Evolutionary conservation across 1,140 invertebrate genomes (phyloP), one percentile per base, ranked within the genome.

Genomic region (Scaptodrosophila lebanonensis): DNA sequence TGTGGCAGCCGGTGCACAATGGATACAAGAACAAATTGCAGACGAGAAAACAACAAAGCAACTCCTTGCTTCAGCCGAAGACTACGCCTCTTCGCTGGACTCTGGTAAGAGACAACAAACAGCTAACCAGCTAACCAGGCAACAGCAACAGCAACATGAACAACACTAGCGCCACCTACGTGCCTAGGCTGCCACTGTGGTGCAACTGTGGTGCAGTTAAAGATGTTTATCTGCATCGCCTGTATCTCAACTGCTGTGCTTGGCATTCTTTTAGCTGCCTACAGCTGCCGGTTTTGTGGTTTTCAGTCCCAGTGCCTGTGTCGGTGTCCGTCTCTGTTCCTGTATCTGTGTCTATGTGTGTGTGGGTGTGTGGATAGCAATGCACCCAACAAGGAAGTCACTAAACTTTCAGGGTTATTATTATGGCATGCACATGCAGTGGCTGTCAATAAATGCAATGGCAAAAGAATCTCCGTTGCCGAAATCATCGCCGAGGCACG

Each of bases 321-420:
- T 29, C 33, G 33, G 9, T 52, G 38, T 15, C 36, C 50, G 58
- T 29, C 39, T 44, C 29, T 35, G 36, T 22, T 38, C 27, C 44
- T 47, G 27, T n/a, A 17, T 15, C 25, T 17, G 52, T 15, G 9
- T 32, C 45, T 61, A n/a, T n/a, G n/a, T n/a, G n/a, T n/a, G n/a
- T n/a, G n/a, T n/a, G n/a, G n/a, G n/a, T n/a, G n/a, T n/a, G n/a
- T n/a, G n/a, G n/a, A 29, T 6, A 29, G 5, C n/a, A 6, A 29
- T 9, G 47, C 52, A 11, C 18, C 35, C 22, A 27, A 9, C 72
- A 72, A 75, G 75, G 73, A 79, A 79, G 73, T 79, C 73, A 79
- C 69, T 79, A 75, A 79, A 79, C 73, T 79, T 79, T 82, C 73
- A 79, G 73, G 73, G 73, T 79, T 79, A 79, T 79, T 79, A 79